Evolutionary conservation across 2,888 invertebrate species (phyloP), one percentile per base, ranked within the genome.

Genomic region (Leptogaster cylindrica): DNA sequence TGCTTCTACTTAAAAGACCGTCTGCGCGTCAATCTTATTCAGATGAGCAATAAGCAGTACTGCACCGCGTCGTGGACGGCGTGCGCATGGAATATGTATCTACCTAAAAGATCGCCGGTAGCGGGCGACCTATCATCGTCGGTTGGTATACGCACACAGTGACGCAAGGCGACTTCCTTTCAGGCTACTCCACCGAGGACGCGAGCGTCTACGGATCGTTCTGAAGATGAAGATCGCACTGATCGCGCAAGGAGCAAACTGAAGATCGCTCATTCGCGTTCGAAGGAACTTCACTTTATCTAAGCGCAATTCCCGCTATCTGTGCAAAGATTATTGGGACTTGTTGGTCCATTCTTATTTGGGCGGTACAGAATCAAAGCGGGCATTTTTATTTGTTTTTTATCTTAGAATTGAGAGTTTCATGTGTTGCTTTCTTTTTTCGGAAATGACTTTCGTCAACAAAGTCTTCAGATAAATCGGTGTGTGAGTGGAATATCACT

Each of bases 1-100:
- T 44, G 44, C 36, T 44, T 61, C 61, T 41, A 16, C 61, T 44
- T 61, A 61, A 44, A 27, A 27, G 31, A 44, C n/a, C 44, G 61
- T 44, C 61, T 41, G 61, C 31, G 61, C 61, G 61, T 61, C 61
- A 61, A 61, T 61, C 44, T 41, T 61, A 61, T 61, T 61, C 61
- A 61, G 41, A 44, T 44, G 41, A 61, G 44, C 44, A 41, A 61
- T 58, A 39, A 48, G 61, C 61, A 41, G 61, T 44, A 61, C 28
- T 28, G 61, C 55, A 55, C 61, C 44, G 44, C 25, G n/a, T n/a
- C n/a, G n/a, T n/a, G n/a, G n/a, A n/a, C n/a, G n/a, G n/a, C n/a
- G n/a, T n/a, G n/a, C n/a, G n/a, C 55, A 55, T 55, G 25, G 12
- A 28, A 27, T 14, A 12, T 28, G 50, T n/a, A 50, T 12, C 25